Conservation (phyloP, 2,797 vertebrate genomes). For the Macropodus opercularis region DNA sequence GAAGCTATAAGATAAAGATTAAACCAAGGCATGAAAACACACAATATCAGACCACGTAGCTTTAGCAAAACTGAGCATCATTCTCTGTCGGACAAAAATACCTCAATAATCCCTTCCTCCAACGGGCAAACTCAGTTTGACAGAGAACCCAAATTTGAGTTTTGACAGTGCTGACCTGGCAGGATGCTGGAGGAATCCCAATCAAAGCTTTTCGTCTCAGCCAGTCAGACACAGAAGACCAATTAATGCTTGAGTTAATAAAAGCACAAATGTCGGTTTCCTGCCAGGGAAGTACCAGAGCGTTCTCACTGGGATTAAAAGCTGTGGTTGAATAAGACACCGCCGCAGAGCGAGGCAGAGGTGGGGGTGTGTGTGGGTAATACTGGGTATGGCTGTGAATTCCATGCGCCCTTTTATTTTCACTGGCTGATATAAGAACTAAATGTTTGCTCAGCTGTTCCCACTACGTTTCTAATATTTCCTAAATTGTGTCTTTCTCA, state of each 20-base stretch:
- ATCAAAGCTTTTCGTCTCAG: slow-evolving; percentile 29
- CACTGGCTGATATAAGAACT: neutral
- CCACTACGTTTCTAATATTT: neutral
- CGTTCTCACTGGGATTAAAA: slow-evolving; percentile 50
- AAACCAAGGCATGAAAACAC: neutral
- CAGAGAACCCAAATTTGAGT: neutral
- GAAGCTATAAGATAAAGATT: neutral
- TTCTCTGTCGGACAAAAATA: neutral
- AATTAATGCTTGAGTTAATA: slow-evolving; percentile 43
- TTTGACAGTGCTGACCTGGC: neutral
- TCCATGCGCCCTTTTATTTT: slow-evolving; percentile 1
- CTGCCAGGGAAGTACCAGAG: slow-evolving; percentile 26
- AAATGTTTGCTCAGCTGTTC: slow-evolving; percentile 13
- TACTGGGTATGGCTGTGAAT: neutral
- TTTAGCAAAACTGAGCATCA: no score
- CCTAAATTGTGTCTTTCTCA: neutral
- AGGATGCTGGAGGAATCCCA: slow-evolving; percentile 5
- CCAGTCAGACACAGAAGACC: slow-evolving; percentile 19
- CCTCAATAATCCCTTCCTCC: neutral
- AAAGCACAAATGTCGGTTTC: slow-evolving; percentile 22
- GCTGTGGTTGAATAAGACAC: slow-evolving; percentile 43
- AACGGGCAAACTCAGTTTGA: neutral
- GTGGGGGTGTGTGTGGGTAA: slow-evolving; percentile 1
- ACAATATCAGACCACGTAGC: no score
- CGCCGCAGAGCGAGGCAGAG: slow-evolving; percentile 21